Percentiles rank a stretch among this genome's conserved stretches.
phyloP scores from a whole-genome alignment of 1,140 invertebrate species.

The Dufourea novaeangliae region DNA sequence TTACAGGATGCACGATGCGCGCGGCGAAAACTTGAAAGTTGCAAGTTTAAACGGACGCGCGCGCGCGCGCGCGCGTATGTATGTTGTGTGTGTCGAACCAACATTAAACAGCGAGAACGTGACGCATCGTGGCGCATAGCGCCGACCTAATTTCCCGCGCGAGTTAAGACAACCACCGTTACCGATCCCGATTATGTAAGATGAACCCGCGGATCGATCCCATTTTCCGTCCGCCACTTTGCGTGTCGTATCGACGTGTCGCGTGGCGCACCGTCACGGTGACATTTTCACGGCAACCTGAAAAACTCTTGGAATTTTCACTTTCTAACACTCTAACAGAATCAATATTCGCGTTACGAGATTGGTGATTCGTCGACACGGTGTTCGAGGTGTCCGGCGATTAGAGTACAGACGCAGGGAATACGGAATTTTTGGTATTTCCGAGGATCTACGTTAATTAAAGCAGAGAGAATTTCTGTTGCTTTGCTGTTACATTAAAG shows the following conservation, averaged over 20 bases:
- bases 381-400: too few relatives aligned
- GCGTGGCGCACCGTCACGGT: background rate
- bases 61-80: too few relatives aligned
- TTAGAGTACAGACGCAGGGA: too few relatives aligned
- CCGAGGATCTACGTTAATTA: too few relatives aligned
- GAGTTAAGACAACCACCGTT: constrained; percentile 29
- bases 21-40: background rate
- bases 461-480: too few relatives aligned
- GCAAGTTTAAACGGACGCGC: background rate
- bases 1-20: background rate
- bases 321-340: too few relatives aligned
- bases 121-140: constrained; percentile 53
- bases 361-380: too few relatives aligned
- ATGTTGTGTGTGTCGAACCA: constrained; percentile 8
- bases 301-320: too few relatives aligned
- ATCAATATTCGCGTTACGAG: too few relatives aligned
- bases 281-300: background rate
- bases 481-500: too few relatives aligned
- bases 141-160: constrained; percentile 45
- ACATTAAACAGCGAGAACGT: constrained; percentile 42
- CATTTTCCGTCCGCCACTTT: background rate
- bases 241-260: too few relatives aligned
- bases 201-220: background rate
- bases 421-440: too few relatives aligned
- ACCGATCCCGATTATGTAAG: background rate